Evolutionary conservation across 2,797 vertebrate genomes (phyloP).

Genomic region (Megalops cyprinoides): DNA sequence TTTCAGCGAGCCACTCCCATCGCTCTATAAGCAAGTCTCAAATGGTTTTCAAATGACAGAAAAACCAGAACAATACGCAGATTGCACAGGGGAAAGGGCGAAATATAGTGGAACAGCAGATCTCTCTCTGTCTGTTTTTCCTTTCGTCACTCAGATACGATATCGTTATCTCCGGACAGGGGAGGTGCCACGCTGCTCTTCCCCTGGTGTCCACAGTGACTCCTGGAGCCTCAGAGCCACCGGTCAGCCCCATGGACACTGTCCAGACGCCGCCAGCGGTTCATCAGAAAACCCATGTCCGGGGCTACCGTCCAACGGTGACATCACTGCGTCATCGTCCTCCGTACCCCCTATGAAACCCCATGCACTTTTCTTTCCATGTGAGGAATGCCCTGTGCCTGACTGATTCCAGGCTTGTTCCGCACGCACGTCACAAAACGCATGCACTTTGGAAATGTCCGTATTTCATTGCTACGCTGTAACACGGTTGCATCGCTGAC

Average conservation of each 20-base stretch:
- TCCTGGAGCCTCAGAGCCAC: neutral
- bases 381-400: neutral
- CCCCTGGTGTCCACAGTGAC: neutral
- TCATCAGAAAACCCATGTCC: neutral
- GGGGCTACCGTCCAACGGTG: constrained; percentile 1
- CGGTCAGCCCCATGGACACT: neutral
- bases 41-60: neutral
- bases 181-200: neutral
- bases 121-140: neutral
- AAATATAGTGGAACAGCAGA: neutral
- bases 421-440: too few species aligned
- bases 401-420: neutral
- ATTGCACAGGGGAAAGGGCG: neutral
- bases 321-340: constrained; percentile 1
- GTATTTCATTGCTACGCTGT: too few species aligned
- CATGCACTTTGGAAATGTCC: too few species aligned
- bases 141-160: neutral
- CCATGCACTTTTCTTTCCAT: neutral
- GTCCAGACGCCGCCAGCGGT: neutral
- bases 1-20: neutral
- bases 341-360: neutral
- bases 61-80: neutral
- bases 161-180: neutral
- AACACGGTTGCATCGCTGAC: too few species aligned
- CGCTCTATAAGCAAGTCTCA: neutral